These are phyloP conservation scores for Anolis sagrei DNA, from an alignment of 2,113 vertebrate genomes.

Conservation along the genomic window DNA sequence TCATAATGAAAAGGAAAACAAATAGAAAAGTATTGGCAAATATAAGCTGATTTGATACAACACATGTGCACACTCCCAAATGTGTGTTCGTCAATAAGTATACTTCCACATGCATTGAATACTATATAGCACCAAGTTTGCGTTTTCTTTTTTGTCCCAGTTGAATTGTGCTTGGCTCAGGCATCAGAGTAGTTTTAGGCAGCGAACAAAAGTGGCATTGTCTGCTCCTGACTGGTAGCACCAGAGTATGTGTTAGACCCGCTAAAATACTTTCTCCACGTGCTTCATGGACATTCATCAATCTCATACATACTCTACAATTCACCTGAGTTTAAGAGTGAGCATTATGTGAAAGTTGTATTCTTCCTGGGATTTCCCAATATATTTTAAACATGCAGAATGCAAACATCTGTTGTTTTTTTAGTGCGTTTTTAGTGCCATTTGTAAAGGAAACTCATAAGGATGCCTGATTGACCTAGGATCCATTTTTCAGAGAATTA, in stretches of 20 bases:
- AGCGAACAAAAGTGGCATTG: conserved; percentile 13
- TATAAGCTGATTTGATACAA: conserved; percentile 50
- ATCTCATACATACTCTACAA: neutral
- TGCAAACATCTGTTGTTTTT: neutral
- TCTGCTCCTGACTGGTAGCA: conserved; percentile 1
- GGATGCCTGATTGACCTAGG: conserved; percentile 34
- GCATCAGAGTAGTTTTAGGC: neutral
- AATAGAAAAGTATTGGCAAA: neutral
- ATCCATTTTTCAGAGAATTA: conserved; percentile 38
- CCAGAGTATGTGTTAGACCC: conserved; percentile 1
- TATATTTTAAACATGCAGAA: neutral
- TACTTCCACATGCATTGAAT: conserved; percentile 41
- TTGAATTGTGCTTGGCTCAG: conserved; percentile 23
- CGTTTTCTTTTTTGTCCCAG: conserved; percentile 21
- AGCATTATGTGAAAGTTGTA: neutral
- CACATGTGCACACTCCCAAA: conserved; percentile 44
- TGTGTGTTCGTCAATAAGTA: conserved; percentile 15
- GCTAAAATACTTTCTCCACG: neutral
- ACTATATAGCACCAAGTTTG: conserved; percentile 38
- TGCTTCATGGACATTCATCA: neutral
- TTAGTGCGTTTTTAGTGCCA: conserved; percentile 40
- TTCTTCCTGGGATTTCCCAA: neutral
- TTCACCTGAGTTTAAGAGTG: neutral
- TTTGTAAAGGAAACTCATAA: conserved; percentile 15
- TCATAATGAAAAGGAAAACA: neutral